Base-by-base conservation (phyloP, 2,797 vertebrate species). In the Bradypodion ventrale region DNA sequence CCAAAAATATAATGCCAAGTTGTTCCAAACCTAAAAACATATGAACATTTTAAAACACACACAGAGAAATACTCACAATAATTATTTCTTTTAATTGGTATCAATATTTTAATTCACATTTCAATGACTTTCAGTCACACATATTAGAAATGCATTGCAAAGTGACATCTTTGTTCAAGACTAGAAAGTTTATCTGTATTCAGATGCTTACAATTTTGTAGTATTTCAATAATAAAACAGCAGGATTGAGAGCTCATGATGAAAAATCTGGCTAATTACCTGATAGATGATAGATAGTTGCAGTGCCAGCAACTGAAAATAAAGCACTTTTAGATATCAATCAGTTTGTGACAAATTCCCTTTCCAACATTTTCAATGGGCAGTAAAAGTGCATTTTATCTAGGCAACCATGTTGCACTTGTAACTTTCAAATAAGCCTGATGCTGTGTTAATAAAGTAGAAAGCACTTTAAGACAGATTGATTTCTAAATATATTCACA, bases 211-310 rank as follows among this genome's bases (percentile, higher is more conserved):
- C 95, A 92, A 93, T 93, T 95, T 96, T 96, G 95, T 94, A 94
- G 92, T 95, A 94, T 96, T 96, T 96, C 94, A 95, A 96, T 96
- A 96, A 96, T 96, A 95, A 96, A 96, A 96, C 96, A 96, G 96
- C 96, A 94, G 96, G 96, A 95, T 91, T 95, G 96, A 96, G 95
- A 94, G 95, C 96, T 97, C 96, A 96, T 95, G 96, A 96, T 96
- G 96, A 95, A 95, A 97, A 96, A 97, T 96, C 96, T 96, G 94
- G 95, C 92, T 94, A 94, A 95, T 95, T 96, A 96, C 96, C 94
- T 96, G 95, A 94, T 95, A 94, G 94, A 96, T 97, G 95, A 96
- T 96, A 96, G 95, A 96, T 96, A 94, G 94, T 94, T 95, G 92
- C 92, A 91, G 88, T 96, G 95, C 94, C 95, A 96, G 95, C 96